A percentile compares a stretch with the other conserved stretches of the same genome.
These are phyloP conservation scores for Flexamia atlantica DNA, from an alignment of 2,888 invertebrate genomes.

Conservation along the genomic window DNA sequence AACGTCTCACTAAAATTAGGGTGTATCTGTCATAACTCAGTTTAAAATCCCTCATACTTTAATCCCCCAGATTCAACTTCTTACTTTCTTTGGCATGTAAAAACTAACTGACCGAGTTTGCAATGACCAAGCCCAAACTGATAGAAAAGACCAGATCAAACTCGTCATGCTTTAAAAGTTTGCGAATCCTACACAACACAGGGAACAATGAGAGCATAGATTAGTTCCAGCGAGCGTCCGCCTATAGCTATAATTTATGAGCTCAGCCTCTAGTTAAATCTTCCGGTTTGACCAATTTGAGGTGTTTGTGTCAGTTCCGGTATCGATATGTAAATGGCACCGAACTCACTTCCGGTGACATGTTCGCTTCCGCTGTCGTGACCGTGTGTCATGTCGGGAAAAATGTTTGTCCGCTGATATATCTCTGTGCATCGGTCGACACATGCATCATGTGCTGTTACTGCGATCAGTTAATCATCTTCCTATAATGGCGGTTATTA, in stretches of 20 bases:
- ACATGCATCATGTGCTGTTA: no score
- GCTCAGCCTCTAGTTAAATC: slow-evolving; percentile 44
- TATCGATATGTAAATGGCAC: slow-evolving; percentile 56
- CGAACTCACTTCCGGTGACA: slow-evolving; percentile 40
- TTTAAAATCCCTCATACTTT: no score
- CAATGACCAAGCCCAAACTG: no score
- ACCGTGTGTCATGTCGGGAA: slow-evolving; percentile 7
- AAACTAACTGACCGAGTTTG: no score
- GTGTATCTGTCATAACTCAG: no score
- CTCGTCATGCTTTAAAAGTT: neutral
- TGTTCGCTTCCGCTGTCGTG: slow-evolving; percentile 1
- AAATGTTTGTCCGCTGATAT: neutral
- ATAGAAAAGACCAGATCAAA: neutral
- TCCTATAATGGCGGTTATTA: no score
- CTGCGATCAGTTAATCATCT: no score
- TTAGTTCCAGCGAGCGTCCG: slow-evolving; percentile 33
- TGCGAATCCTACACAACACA: neutral
- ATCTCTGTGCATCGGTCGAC: neutral
- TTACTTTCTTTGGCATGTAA: no score
- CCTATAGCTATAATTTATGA: slow-evolving; percentile 49
- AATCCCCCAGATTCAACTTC: no score
- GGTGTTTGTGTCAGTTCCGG: slow-evolving; percentile 56
- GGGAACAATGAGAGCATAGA: slow-evolving; percentile 7
- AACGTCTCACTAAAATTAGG: no score
- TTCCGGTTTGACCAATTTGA: slow-evolving; percentile 59